Base-by-base conservation (phyloP, 2,888 invertebrate genomes). In the Sympetrum striolatum region DNA sequence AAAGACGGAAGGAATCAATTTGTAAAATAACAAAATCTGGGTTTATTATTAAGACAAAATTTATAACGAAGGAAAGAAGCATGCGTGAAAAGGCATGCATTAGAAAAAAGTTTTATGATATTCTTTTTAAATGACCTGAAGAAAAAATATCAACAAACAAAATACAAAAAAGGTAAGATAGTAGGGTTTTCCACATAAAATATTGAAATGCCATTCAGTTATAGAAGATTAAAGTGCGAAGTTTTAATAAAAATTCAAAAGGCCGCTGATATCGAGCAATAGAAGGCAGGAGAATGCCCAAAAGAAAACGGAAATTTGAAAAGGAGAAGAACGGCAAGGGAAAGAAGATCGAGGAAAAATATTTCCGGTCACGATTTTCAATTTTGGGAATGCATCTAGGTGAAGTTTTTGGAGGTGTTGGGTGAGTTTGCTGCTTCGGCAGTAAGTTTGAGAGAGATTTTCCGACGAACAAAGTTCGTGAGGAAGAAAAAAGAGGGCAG, bases 321-420 rank as follows among this genome's bases (percentile, higher is more conserved):
- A 73, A 53, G 53, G 18, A 53, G n/a, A n/a, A n/a, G n/a, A 53
- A 18, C 53, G 0, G 53, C 53, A 14, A 81, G 53, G 12, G 31
- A 6, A 81, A 18, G 8, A 35, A 31, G 22, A 35, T 10, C 31
- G 18, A 58, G 58, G 22, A 82, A 60, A 86, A 58, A 86, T 60
- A 86, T 86, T 86, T 86, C 86, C 86, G 86, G 86, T 86, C 86
- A 86, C 86, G 86, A 86, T 60, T 86, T 86, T 86, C 86, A 86
- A 86, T 86, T 86, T 86, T 86, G 60, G 60, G 64, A 86, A 86
- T 86, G 86, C 86, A 86, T 86, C n/a, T 60, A n/a, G 60, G 35
- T 53, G 86, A 22, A 8, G 10, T 37, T 80, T 39, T 80, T 37
- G 14, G 4, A 12, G 18, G n/a, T 37, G 37, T 80, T 80, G 31